phyloP scores from a whole-genome alignment of 1,140 invertebrate genomes.

The Drosophila mayri region DNA sequence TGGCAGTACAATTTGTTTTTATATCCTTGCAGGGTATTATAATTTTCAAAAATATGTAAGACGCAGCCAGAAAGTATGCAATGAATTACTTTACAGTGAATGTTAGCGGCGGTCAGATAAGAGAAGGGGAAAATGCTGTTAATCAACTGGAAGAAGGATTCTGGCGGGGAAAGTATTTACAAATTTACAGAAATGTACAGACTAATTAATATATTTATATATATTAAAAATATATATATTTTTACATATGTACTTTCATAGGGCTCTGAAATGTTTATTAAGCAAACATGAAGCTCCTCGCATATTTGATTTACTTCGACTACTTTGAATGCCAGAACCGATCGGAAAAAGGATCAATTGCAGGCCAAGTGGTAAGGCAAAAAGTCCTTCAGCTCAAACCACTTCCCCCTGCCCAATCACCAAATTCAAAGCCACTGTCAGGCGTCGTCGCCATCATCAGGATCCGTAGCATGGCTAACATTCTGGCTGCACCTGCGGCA shows the following conservation, averaged over 20 bases:
- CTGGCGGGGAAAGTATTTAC: neutral
- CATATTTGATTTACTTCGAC: neutral
- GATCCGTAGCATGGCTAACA: conserved; percentile 22
- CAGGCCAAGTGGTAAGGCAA: conserved; percentile 2
- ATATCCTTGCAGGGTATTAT: no score
- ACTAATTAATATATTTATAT: no score
- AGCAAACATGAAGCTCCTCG: no score
- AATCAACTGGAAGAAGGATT: neutral
- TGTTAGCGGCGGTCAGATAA: conserved; percentile 7
- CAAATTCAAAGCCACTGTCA: conserved; percentile 16
- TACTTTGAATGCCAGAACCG: neutral
- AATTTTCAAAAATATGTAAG: no score
- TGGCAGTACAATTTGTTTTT: conserved; percentile 7
- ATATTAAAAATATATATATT: no score
- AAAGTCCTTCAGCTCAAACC: conserved; percentile 6
- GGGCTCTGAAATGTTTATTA: no score
- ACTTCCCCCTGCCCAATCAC: conserved; percentile 3
- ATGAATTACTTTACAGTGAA: no score
- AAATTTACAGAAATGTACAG: neutral
- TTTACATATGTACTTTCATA: no score
- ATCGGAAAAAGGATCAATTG: conserved; percentile 29
- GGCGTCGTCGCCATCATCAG: conserved; percentile 29
- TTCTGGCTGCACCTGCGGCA: conserved; percentile 50
- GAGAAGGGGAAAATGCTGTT: neutral
- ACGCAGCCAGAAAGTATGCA: no score